A percentile compares a stretch with the other conserved stretches of the same genome.
These are phyloP conservation scores for Sarotherodon lohbergeri DNA, from an alignment of 2,113 vertebrate species.

Conservation along the genomic window DNA sequence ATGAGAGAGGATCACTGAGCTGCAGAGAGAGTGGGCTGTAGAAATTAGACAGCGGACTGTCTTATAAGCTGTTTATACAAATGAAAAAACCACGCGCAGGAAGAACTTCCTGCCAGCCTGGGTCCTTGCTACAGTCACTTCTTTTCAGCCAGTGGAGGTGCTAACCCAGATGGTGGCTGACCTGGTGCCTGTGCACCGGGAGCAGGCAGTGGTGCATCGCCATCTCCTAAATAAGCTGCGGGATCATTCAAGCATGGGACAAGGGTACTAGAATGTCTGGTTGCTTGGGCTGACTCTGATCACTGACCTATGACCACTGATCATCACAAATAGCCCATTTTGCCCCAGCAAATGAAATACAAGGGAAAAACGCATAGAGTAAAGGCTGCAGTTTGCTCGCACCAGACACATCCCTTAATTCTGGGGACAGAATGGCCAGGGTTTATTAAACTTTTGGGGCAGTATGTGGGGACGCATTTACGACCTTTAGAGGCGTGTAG, in stretches of 20 bases:
- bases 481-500: neutral
- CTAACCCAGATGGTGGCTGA: neutral
- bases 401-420: neutral
- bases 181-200: neutral
- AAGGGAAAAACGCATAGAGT: neutral
- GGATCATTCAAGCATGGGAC: neutral
- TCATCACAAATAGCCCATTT: neutral
- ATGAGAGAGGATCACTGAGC: neutral
- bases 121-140: neutral
- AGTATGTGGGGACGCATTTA: neutral
- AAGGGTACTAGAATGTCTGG: neutral
- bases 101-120: neutral
- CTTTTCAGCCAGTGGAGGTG: neutral
- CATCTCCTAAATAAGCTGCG: neutral
- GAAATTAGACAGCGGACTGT: neutral
- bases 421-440: neutral
- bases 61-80: neutral
- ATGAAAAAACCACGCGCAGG: neutral
- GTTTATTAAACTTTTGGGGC: neutral
- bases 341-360: neutral
- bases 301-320: neutral
- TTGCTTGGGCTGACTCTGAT: neutral
- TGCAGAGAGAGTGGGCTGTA: neutral
- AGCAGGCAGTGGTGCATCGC: neutral
- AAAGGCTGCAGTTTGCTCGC: neutral